Base-by-base conservation (phyloP, 2,888 invertebrate genomes). In the Zaprionus bogoriensis region DNA sequence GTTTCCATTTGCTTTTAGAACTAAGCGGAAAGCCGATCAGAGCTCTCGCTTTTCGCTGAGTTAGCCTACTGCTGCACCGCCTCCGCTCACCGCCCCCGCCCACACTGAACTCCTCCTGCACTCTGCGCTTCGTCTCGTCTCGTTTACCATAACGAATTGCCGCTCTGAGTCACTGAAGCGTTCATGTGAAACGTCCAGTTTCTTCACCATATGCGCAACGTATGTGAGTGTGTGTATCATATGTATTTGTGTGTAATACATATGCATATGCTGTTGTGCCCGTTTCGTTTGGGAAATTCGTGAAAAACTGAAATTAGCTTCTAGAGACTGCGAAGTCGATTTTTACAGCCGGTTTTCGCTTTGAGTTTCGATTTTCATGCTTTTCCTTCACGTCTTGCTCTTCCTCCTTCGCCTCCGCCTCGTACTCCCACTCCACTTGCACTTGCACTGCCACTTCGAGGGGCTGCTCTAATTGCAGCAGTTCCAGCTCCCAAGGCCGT, bases 101-200 rank as follows among this genome's bases (percentile, higher is more conserved):
- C n/a, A 12, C 23, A 4, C 30, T 27, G 10, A 7, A 9, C 25
- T 27, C 5, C 25, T 27, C 25, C 5, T 1, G 7, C 9, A 9
- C 0, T n/a, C n/a, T n/a, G n/a, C n/a, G n/a, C n/a, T n/a, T 48
- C 55, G 59, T 54, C 58, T 50, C 63, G 57, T 72, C 60, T 72
- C 67, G 72, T 67, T 72, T 68, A 17, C 68, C 64, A 69, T 62
- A 61, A 64, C 59, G 62, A 53, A 66, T 69, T 77, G 69, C 64
- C 66, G 51, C 66, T 68, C 59, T 61, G 79, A 88, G 80, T 79
- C 88, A 88, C 73, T 68, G 88, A 78, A 86, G 88, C 88, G 87
- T 88, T 88, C 88, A 88, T 87, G 88, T 83, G 71, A 82, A 88
- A 86, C 88, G 88, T 88, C 88, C 88, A 87, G 88, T 88, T 88